Evolutionary conservation across 2,797 vertebrate genomes (phyloP), one percentile per base, ranked within the genome.

Genomic region (Chaunax sp.): DNA sequence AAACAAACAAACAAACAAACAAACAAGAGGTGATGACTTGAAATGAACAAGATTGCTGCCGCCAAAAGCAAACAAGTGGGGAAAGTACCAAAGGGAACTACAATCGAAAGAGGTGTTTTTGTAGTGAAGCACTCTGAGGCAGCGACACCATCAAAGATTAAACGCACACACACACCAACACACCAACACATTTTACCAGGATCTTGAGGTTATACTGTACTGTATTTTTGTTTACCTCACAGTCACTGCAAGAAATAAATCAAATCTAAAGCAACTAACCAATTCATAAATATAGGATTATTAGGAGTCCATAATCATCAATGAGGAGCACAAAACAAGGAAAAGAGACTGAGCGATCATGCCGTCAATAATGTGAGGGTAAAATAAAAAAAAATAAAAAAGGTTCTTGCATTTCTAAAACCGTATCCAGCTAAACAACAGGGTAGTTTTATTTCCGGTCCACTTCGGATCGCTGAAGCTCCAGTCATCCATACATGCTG

Each of bases 401-500:
- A n/a, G n/a, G n/a, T n/a, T n/a, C n/a, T n/a, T n/a, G n/a, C n/a
- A n/a, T 30, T 30, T 30, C 28, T 30, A 30, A 4, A 30, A 30
- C 11, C 49, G 26, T 25, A 55, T 33, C 43, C 40, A 50, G 30
- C 41, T 65, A 64, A 69, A 70, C 62, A 75, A 70, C 69, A 72
- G 72, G 61, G 50, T 46, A 40, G 30, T 72, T 84, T 78, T 59
- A 64, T 69, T 84, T 79, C 77, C 52, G 52, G 59, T 79, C 65
- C 60, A 76, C 23, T 69, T 70, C n/a, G n/a, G n/a, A n/a, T n/a
- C 72, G 59, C 51, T 75, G 56, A 64, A 63, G 49, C 47, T 72
- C 66, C 72, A 74, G 45, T 83, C 62, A 81, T 66, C 76, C 65
- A 40, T 65, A 61, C 28, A 53, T 61, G 54, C 72, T 71, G 64